These are phyloP conservation scores for Ceratina calcarata DNA, from an alignment of 1,140 invertebrate genomes.

Conservation along the genomic window DNA sequence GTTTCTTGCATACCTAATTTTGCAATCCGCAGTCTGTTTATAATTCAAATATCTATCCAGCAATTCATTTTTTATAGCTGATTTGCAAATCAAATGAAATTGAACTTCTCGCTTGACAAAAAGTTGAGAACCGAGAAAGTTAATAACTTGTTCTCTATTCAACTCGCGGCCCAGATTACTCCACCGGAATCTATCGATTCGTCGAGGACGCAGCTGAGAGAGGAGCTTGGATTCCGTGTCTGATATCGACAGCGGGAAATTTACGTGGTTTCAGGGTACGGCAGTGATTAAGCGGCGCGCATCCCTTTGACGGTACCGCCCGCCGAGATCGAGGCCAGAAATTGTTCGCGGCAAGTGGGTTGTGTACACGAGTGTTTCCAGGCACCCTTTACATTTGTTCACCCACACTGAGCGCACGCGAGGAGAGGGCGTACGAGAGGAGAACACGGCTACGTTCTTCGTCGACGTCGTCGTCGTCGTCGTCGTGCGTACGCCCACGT, in stretches of 20 bases:
- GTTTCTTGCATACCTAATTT: too few species aligned
- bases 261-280: background rate
- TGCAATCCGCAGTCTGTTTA: too few species aligned
- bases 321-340: background rate
- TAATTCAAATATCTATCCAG: too few species aligned
- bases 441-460: background rate
- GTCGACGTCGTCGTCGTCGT: background rate
- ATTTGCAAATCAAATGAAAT: too few species aligned
- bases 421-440: conserved; percentile 2
- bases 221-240: background rate
- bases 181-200: conserved; percentile 4
- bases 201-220: background rate
- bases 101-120: too few species aligned
- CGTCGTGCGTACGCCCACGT: conserved; percentile 52
- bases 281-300: conserved; percentile 9
- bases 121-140: too few species aligned
- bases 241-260: conserved; percentile 27
- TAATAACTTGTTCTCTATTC: too few species aligned
- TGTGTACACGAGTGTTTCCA: conserved; percentile 53
- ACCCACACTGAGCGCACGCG: conserved; percentile 21
- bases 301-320: background rate
- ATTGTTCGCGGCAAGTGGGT: too few species aligned
- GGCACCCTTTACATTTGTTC: conserved; percentile 65
- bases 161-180: conserved; percentile 4
- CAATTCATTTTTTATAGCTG: too few species aligned